These are phyloP conservation scores for Sterna hirundo DNA, from an alignment of 2,113 vertebrate species.

Conservation along the genomic window DNA sequence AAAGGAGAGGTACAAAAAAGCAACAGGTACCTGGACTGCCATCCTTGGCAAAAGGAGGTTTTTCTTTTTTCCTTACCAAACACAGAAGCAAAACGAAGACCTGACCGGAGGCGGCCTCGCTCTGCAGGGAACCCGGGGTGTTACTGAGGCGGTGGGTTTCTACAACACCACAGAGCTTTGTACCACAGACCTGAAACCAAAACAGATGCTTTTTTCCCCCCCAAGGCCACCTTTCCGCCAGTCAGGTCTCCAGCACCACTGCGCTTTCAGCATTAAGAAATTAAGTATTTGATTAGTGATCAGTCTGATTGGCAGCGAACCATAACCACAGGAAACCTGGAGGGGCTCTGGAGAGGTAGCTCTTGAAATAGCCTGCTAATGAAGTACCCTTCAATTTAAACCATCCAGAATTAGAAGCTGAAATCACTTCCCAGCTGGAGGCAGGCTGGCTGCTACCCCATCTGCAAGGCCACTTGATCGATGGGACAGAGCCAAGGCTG, in stretches of 20 bases:
- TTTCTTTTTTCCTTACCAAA: background rate
- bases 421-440: background rate
- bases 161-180: background rate
- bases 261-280: background rate
- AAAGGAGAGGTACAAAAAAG: background rate
- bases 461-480: fast-evolving
- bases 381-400: background rate
- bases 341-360: background rate
- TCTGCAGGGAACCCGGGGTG: fast-evolving
- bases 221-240: fast-evolving
- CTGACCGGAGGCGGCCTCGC: fast-evolving
- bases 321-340: background rate
- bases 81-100: background rate
- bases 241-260: background rate
- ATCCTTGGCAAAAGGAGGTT: background rate
- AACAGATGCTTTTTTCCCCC: background rate
- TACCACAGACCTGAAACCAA: background rate
- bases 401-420: background rate
- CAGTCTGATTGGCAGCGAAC: background rate
- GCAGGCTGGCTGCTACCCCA: background rate
- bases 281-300: background rate
- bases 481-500: background rate
- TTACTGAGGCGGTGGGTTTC: background rate
- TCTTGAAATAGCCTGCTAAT: background rate
- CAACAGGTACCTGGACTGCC: background rate